Evolutionary conservation across 2,797 vertebrate species (phyloP).

Genomic region (Typhlichthys subterraneus): DNA sequence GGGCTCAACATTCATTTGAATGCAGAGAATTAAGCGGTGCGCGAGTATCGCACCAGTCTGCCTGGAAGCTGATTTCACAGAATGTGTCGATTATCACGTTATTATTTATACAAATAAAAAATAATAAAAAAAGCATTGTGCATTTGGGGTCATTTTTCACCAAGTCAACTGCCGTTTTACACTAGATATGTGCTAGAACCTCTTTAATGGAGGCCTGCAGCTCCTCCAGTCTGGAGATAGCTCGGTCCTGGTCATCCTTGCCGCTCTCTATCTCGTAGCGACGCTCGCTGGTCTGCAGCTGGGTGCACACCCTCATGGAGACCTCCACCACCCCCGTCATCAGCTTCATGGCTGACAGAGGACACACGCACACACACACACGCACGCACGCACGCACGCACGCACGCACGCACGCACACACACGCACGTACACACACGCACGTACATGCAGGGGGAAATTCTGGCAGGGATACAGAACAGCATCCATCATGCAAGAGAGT

Average conservation of each 20-base stretch:
- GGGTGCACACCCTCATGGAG: conserved; percentile 72
- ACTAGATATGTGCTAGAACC: conserved; percentile 55
- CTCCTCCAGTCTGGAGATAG: conserved; percentile 76
- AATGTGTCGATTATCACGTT: too few species aligned
- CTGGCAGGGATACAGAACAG: too few species aligned
- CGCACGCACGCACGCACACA: neutral
- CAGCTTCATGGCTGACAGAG: conserved; percentile 83
- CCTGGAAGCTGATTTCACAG: too few species aligned
- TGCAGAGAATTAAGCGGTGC: too few species aligned
- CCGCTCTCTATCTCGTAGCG: conserved; percentile 77
- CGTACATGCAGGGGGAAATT: too few species aligned
- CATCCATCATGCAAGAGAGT: neutral
- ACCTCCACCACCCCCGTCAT: conserved; percentile 85
- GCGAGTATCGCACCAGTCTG: too few species aligned
- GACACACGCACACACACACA: neutral
- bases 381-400: too few species aligned
- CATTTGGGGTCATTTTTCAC: too few species aligned
- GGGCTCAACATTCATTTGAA: too few species aligned
- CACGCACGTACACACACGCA: neutral
- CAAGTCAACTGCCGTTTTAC: too few species aligned
- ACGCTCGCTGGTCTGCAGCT: conserved; percentile 79
- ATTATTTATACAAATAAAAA: too few species aligned
- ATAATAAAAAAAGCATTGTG: too few species aligned
- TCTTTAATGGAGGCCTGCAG: conserved; percentile 75
- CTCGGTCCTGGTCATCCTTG: conserved; percentile 69